Base-by-base conservation (phyloP, 2,888 invertebrate genomes). In the Ceramica pisi region DNA sequence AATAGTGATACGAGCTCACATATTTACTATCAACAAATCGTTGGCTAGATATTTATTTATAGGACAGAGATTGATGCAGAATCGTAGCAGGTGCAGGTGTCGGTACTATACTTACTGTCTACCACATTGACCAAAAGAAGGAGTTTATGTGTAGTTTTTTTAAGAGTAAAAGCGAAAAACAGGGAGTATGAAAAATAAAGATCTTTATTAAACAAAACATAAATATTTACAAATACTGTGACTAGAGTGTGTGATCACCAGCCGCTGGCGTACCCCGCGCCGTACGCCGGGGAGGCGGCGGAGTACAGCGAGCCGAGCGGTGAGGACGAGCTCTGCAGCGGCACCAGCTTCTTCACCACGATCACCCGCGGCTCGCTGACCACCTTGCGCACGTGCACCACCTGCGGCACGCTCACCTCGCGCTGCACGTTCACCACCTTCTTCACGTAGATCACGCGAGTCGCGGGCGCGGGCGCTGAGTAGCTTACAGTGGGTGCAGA, bases 401-500 rank as follows among this genome's bases (percentile, higher is more conserved):
- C 83, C 57, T 83, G 69, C 31, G 83, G 83, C 31, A 81, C 83
- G n/a, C 55, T 66, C 0, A 83, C 63, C 67, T 83, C 83, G 10
- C 83, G 84, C 53, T 71, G 80, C 51, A 82, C 84, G 14, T 80
- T 63, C 44, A 83, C 83, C 7, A 80, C 82, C 60, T 82, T 84
- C 21, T 63, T 72, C 21, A 80, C 68, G 9, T 66, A 31, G n/a
- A 55, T 10, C 16, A 62, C 35, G 62, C 62, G 62, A 23, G 62
- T 21, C 41, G 60, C 38, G 31, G 35, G 60, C 2, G 56, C 56
- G 48, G 71, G 5, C 3, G 57, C 23, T 1, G 38, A 41, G 51
- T 72, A 74, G 62, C 75, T 73, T 16, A 67, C 35, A 4, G 65
- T 48, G 0, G 75, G 66, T 1, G 63, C 61, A 1, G 71, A 46